These are phyloP conservation scores for Arenaria interpres DNA, from an alignment of 2,113 vertebrate species.

Conservation along the genomic window DNA sequence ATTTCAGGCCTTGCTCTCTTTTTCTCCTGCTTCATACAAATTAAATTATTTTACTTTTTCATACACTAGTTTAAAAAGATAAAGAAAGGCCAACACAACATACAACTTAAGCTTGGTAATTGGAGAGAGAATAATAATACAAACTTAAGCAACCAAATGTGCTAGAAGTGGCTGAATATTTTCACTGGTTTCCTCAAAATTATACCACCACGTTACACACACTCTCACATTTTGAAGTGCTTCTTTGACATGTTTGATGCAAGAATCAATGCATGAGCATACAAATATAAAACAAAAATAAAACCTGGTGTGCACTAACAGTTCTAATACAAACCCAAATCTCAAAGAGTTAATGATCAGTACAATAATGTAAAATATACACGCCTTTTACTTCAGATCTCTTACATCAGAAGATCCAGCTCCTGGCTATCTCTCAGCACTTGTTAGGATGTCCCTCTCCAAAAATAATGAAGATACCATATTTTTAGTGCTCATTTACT, in stretches of 20 bases:
- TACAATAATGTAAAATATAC: neutral
- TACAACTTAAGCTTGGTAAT: neutral
- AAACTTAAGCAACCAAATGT: neutral
- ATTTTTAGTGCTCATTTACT: neutral
- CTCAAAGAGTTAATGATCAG: neutral
- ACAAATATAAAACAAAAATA: neutral
- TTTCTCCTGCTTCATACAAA: neutral
- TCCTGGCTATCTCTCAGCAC: neutral
- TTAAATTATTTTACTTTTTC: neutral
- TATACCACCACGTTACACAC: fast-evolving
- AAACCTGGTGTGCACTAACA: neutral
- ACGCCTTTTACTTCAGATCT: neutral
- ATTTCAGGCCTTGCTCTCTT: neutral
- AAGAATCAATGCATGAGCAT: neutral
- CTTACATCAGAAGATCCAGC: neutral
- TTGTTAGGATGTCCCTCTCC: neutral
- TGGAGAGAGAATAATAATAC: neutral
- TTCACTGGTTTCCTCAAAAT: neutral
- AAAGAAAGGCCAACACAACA: neutral
- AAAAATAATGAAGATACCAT: neutral
- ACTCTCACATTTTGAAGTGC: neutral
- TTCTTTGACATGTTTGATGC: neutral
- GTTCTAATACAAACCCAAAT: neutral
- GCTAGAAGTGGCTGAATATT: neutral
- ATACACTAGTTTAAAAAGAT: neutral